Percentiles rank a stretch among this genome's conserved stretches.
phyloP scores from a whole-genome alignment of 2,797 vertebrate genomes.

The Eulemur coronatus region DNA sequence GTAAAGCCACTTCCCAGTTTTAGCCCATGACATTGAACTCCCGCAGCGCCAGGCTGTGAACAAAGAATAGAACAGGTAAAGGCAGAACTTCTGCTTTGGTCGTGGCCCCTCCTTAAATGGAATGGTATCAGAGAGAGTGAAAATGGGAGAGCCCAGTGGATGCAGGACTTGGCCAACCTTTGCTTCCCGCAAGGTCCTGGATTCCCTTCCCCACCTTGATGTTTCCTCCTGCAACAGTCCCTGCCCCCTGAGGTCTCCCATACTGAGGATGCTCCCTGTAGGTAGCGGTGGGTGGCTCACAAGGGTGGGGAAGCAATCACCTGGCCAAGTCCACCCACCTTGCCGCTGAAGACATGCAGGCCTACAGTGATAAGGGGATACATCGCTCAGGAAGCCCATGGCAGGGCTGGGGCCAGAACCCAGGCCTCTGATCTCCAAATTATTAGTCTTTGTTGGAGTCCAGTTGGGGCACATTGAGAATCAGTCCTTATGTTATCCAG shows the following conservation, averaged over 20 bases:
- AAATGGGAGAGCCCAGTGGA: rapidly evolving
- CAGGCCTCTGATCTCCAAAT: not conserved
- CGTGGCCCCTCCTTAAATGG: not conserved
- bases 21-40: not conserved
- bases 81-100: not conserved
- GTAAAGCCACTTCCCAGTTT: not conserved
- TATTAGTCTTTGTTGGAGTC: too few relatives aligned
- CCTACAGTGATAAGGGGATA: too few relatives aligned
- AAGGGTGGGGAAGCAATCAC: not conserved
- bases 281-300: not conserved
- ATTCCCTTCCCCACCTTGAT: not conserved
- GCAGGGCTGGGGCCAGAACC: not conserved
- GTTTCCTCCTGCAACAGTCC: not conserved
- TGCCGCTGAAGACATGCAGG: not conserved
- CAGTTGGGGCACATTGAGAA: not conserved
- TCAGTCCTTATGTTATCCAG: not conserved
- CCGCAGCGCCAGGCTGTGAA: not conserved
- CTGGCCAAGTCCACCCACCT: not conserved
- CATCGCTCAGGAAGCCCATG: too few relatives aligned
- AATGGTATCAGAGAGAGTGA: not conserved
- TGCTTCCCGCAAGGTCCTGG: not conserved
- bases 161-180: not conserved
- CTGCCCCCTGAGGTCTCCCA: too few relatives aligned
- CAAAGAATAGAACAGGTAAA: not conserved
- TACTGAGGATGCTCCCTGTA: not conserved